A percentile compares a stretch with the other conserved stretches of the same genome.
Conservation (phyloP, 2,888 invertebrate genomes). For the Patella pellucida region DNA sequence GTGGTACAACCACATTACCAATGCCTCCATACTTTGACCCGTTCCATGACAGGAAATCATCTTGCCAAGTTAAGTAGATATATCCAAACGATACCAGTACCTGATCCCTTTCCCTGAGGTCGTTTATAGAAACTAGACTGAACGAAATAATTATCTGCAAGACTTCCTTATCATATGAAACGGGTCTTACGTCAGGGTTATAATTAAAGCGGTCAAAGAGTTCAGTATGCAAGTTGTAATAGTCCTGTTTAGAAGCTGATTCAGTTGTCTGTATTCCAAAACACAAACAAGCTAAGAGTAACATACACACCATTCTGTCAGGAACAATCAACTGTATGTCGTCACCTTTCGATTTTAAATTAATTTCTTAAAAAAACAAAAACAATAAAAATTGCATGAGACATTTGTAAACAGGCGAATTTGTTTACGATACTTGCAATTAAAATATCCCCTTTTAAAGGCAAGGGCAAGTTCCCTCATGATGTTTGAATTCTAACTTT, state of each 20-base stretch:
- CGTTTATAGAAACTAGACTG: conserved; percentile 12
- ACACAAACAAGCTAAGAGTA: too few relatives aligned
- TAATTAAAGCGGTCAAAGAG: conserved; percentile 17
- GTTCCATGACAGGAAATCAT: conserved; percentile 24
- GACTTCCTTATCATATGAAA: neutral
- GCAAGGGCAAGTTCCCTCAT: too few relatives aligned
- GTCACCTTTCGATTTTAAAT: too few relatives aligned
- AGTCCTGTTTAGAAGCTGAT: neutral
- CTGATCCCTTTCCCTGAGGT: conserved; percentile 16
- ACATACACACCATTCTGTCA: too few relatives aligned
- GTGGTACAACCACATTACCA: conserved; percentile 18
- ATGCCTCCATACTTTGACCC: conserved; percentile 6
- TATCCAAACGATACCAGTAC: conserved; percentile 12
- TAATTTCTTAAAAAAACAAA: too few relatives aligned
- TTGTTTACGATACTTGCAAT: too few relatives aligned
- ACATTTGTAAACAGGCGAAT: too few relatives aligned
- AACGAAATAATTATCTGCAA: neutral
- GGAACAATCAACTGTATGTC: too few relatives aligned
- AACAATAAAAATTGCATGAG: too few relatives aligned
- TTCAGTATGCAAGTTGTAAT: neutral
- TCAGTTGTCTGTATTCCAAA: too few relatives aligned
- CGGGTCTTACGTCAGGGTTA: conserved; percentile 22
- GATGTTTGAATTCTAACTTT: too few relatives aligned
- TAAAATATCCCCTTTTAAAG: too few relatives aligned
- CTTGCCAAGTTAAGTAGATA: conserved; percentile 9